Base-by-base conservation (phyloP, 2,113 vertebrate genomes). In the Apteryx mantelli region DNA sequence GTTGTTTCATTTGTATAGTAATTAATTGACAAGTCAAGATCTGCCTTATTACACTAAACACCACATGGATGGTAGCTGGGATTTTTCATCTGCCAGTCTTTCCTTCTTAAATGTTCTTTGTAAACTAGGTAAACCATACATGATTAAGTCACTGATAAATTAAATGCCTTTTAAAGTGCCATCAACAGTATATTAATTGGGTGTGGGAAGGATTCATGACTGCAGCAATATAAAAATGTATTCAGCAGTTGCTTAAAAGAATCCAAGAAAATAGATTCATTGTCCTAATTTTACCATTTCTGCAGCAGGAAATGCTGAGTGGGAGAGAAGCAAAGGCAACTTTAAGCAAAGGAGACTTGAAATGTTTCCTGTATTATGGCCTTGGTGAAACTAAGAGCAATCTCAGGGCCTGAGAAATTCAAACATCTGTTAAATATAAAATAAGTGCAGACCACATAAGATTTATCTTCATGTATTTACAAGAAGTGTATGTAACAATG, bases 1-100 rank as follows among this genome's bases (percentile, higher is more conserved):
- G 28, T 71, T 90, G 64, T 73, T 93, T 91, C 53, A 76, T 77
- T 85, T 73, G 50, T 66, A 42, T 12, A 93, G 69, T 69, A 89
- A 86, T 88, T 79, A 94, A 60, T 3, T 69, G 42, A 88, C 94
- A 96, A 92, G 92, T 91, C 66, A 78, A 79, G 74, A 92, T 91
- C 65, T 96, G 94, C 56, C 75, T 93, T 78, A 75, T 44, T 80
- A 61, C 34, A 48, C 40, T 65, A 84, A 83, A 84, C 36, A 87
- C 65, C 34, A 89, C 69, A 91, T 90, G 36, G 36, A 38, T 38
- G 36, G 36, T 38, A 89, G 80, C n/a, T 82, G 36, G 26, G 22
- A 94, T 96, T 88, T 73, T 93, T 83, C 40, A 63, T 76, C 53
- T 14, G 0, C 69, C 56, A 90, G 21, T 71, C 64, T 64, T 88